Conservation (phyloP, 2,113 vertebrate genomes). For the Phasianus colchicus region DNA sequence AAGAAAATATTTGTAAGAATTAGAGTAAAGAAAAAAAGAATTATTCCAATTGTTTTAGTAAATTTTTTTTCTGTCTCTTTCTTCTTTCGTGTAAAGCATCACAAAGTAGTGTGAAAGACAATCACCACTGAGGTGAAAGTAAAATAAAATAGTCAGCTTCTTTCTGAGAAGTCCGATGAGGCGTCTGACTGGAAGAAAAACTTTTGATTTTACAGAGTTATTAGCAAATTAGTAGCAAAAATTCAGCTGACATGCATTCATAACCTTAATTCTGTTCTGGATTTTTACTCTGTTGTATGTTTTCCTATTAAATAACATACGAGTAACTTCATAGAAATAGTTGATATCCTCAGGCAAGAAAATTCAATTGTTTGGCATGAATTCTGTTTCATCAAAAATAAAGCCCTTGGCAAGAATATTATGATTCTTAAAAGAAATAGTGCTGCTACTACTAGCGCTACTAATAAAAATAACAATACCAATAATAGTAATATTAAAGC, state of each 20-base stretch:
- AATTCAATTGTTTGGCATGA: background rate
- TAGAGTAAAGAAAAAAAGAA: background rate
- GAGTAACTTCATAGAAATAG: background rate
- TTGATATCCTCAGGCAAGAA: background rate
- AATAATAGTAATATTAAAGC: background rate
- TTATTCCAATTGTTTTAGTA: background rate
- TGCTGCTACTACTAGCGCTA: background rate
- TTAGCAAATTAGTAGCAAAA: background rate
- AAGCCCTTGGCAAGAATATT: background rate
- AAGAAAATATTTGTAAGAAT: background rate
- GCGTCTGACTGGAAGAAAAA: background rate
- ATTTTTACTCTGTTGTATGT: background rate
- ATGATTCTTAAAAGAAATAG: background rate
- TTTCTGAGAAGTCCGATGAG: background rate
- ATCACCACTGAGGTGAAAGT: background rate
- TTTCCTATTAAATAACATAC: slow-evolving; percentile 13
- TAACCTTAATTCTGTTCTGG: background rate
- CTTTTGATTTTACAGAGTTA: background rate
- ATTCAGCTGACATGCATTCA: background rate
- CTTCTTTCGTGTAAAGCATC: background rate
- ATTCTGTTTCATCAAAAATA: background rate
- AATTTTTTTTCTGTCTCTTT: background rate
- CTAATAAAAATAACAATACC: background rate
- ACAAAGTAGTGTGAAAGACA: background rate
- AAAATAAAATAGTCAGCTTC: background rate